These are phyloP conservation scores for Meloe dianella DNA, from an alignment of 2,888 invertebrate genomes.

Conservation along the genomic window DNA sequence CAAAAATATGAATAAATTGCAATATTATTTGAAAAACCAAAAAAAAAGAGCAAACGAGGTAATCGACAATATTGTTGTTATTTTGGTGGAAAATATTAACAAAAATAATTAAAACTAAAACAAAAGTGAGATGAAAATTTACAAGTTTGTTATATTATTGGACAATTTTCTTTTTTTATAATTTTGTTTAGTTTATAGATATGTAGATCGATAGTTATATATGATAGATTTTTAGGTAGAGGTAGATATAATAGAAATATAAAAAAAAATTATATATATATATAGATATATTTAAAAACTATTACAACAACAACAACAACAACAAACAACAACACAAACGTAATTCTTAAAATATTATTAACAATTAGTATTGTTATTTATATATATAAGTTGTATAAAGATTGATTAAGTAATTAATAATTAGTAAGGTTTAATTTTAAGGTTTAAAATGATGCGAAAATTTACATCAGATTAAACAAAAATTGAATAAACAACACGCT, in stretches of 20 bases:
- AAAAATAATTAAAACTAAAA: constrained; percentile 33
- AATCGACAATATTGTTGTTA: constrained; percentile 43
- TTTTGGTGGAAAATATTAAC: constrained; percentile 35
- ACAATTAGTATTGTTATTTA: constrained; percentile 48
- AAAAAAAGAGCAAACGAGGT: too few relatives aligned
- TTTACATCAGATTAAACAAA: too few relatives aligned
- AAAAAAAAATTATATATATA: constrained; percentile 30
- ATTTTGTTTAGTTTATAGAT: constrained; percentile 22
- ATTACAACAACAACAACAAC: not conserved
- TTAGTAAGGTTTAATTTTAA: constrained; percentile 26
- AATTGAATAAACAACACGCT: constrained; percentile 3
- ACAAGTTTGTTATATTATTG: constrained; percentile 21
- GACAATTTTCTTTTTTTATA: constrained; percentile 18
- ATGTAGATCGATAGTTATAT: constrained; percentile 23
- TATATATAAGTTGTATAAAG: constrained; percentile 44
- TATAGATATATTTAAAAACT: not conserved
- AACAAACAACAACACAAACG: too few relatives aligned
- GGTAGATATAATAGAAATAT: too few relatives aligned
- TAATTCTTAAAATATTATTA: constrained; percentile 32
- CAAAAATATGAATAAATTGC: constrained; percentile 33
- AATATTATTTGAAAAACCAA: constrained; percentile 44
- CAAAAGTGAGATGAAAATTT: constrained; percentile 35
- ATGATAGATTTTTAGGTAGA: constrained; percentile 34
- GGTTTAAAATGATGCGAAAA: constrained; percentile 23
- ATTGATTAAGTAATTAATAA: constrained; percentile 25